Base-by-base conservation (phyloP, 2,797 vertebrate species). In the Macropus fuliginosus region DNA sequence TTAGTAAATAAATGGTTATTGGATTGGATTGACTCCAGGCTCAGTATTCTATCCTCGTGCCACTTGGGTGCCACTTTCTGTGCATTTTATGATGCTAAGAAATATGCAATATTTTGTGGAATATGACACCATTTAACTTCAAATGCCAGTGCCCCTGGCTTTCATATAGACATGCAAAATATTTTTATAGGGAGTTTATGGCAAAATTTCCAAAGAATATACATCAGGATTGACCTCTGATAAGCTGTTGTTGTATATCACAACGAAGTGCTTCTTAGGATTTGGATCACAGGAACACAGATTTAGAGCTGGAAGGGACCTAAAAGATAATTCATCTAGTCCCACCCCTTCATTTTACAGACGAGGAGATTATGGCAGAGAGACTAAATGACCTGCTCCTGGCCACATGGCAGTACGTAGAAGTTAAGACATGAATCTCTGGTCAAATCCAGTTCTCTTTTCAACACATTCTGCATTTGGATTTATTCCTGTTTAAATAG, bases 71-170 rank as follows among this genome's bases (percentile, higher is more conserved):
- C 55, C 52, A 57, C 5, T 92, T 56, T 46, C 56, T 50, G 16
- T 31, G 59, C 21, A 96, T 95, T 94, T 87, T 14, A 92, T 56
- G 54, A 93, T 81, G 46, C 74, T 93, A 89, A 92, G 87, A 56
- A 66, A 56, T 40, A 93, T 40, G 18, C 18, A n/a, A 21, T 74
- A 74, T 74, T 74, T 74, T 74, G 66, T 24, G n/a, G 66, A 74
- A 74, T 74, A 27, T 81, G 74, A 81, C 18, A 46, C 29, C 74
- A 81, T 46, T 46, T 46, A 81, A 46, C 9, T 18, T 90, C 91
- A 91, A 91, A 91, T 87, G 93, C 52, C 29, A 93, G 34, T 59
- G 90, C 34, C 29, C 56, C 52, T 91, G 90, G 1, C 52, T 5
- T 62, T 16, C 56, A 93, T 94, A 95, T 5, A 21, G 95, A 56